phyloP scores from a whole-genome alignment of 2,797 vertebrate species.

The Sebastes taczanowskii region DNA sequence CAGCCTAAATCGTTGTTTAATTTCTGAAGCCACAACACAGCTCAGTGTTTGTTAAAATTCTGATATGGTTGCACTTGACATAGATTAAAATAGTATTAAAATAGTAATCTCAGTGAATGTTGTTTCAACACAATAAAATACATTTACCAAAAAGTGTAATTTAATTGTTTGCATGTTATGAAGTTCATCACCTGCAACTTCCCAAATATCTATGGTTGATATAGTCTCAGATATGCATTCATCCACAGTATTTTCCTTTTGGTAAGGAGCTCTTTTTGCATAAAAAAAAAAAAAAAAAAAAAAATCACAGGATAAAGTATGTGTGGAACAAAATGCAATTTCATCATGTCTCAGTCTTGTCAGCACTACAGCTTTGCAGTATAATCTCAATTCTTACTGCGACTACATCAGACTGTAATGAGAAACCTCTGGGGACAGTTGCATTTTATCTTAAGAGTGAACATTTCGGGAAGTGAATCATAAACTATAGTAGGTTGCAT shows the following conservation, averaged over 20 bases:
- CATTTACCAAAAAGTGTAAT: background rate
- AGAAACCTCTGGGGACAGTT: background rate
- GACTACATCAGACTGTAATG: background rate
- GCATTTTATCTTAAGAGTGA: background rate
- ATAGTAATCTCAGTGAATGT: background rate
- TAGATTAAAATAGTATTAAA: background rate
- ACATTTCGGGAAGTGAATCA: background rate
- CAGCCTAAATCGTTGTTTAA: rapidly evolving
- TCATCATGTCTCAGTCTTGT: background rate
- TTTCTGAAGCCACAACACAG: background rate
- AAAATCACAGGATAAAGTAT: background rate
- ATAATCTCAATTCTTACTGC: background rate
- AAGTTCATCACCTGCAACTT: background rate
- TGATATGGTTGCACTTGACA: background rate
- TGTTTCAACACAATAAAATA: background rate
- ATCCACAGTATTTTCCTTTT: background rate
- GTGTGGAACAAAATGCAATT: background rate
- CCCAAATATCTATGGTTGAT: background rate
- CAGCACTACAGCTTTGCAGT: background rate
- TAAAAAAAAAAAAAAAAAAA: background rate
- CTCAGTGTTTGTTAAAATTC: background rate
- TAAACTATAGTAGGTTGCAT: background rate
- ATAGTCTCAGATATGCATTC: background rate
- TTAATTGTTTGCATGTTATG: background rate
- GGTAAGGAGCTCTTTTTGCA: background rate